Conservation (phyloP, 2,797 vertebrate genomes). For the Tinamus major region DNA sequence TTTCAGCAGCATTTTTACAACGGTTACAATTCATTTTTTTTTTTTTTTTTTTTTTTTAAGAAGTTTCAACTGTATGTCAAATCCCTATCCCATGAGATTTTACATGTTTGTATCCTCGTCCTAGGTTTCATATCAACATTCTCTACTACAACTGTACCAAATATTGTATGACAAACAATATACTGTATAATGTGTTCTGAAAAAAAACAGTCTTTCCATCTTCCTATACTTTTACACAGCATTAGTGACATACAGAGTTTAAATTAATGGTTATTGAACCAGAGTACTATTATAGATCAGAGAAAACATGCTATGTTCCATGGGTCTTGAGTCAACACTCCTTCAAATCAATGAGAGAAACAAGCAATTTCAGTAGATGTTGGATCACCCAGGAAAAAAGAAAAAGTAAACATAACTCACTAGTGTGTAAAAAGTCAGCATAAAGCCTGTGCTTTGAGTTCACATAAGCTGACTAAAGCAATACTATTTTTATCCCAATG, state of each 20-base stretch:
- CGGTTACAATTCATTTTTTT: too few species aligned
- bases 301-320: neutral
- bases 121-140: neutral
- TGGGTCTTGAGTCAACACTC: neutral
- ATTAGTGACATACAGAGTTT: neutral
- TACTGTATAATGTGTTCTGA: neutral
- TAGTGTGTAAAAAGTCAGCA: constrained; percentile 10
- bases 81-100: neutral
- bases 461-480: constrained; percentile 26
- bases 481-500: constrained; percentile 42
- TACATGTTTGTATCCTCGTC: neutral
- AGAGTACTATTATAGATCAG: neutral
- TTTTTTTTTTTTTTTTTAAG: neutral
- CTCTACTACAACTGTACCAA: neutral
- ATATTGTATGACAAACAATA: neutral
- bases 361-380: neutral
- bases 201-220: neutral
- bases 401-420: neutral
- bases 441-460: constrained; percentile 3
- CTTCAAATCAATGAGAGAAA: neutral
- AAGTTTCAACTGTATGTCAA: neutral
- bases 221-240: neutral
- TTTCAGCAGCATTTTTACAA: neutral
- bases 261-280: neutral
- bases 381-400: neutral